These are phyloP conservation scores for Drosophila pectinifera DNA, from an alignment of 1,140 invertebrate genomes.

Conservation along the genomic window DNA sequence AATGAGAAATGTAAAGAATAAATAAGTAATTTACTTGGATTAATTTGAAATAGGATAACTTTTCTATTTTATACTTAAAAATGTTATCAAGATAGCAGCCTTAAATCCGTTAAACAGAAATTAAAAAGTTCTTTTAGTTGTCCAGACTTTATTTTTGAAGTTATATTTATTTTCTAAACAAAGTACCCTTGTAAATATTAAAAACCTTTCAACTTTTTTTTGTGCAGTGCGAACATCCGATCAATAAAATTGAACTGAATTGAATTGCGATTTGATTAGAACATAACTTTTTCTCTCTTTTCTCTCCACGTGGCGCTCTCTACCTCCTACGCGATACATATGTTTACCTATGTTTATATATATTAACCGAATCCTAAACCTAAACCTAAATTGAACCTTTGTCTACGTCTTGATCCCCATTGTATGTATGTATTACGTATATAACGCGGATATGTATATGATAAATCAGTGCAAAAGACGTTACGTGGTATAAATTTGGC, in stretches of 20 bases:
- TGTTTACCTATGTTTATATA: constrained; percentile 48
- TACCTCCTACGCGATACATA: constrained; percentile 60
- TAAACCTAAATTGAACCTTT: constrained; percentile 5
- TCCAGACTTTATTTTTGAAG: no score
- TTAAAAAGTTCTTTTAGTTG: no score
- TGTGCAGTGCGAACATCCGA: constrained; percentile 29
- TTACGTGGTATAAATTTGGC: constrained; percentile 84
- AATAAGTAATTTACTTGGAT: no score
- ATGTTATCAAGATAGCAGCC: not conserved
- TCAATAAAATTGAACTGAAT: constrained; percentile 40
- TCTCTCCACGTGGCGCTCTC: constrained; percentile 76
- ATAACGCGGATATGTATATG: constrained; percentile 1
- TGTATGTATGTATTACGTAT: constrained; percentile 22
- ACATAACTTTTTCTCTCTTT: constrained; percentile 81
- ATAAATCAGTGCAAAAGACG: constrained; percentile 79
- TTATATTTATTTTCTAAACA: no score
- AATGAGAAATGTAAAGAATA: no score
- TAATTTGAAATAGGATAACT: no score
- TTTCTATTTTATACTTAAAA: no score
- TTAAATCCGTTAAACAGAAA: not conserved
- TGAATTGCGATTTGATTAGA: constrained; percentile 69
- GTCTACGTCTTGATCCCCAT: constrained; percentile 4
- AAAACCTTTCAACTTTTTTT: not conserved
- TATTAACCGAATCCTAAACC: constrained; percentile 37
- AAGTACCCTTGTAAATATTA: no score